Evolutionary conservation across 92 coral and sea anemone genomes (phyloP), one percentile per base, ranked within the genome.

Genomic region (Actinostola sp.): DNA sequence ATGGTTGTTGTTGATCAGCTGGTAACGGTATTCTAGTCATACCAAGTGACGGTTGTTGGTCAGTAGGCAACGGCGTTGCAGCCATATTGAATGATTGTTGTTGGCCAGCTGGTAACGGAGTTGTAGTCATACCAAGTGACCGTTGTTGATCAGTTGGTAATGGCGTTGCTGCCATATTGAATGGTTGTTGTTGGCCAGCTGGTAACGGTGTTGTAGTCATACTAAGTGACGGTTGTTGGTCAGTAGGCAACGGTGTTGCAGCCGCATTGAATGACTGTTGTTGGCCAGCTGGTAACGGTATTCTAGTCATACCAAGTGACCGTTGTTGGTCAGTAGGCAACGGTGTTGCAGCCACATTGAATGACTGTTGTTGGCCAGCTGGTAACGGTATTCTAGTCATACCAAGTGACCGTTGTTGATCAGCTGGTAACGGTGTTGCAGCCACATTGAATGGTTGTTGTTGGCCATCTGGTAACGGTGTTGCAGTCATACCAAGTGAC

Each of bases 401-500:
- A 17, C 60, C 46, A 5, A 17, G 17, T 0, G 23, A 17, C 23
- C 41, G 61, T 19, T 50, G 61, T 20, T 33, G 32, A 38, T 68
- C 74, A 29, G 39, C 43, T 5, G 42, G 74, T 16, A 68, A 30
- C 7, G 74, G 43, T 8, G 44, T 60, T 0, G 79, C 42, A 8
- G 79, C 59, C 78, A n/a, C n/a, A n/a, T n/a, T n/a, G n/a, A n/a
- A n/a, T n/a, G n/a, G n/a, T n/a, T n/a, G n/a, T n/a, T n/a, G n/a
- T n/a, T n/a, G n/a, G n/a, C n/a, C n/a, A n/a, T n/a, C n/a, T n/a
- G n/a, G n/a, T n/a, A n/a, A n/a, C n/a, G n/a, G n/a, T n/a, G n/a
- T n/a, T n/a, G n/a, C n/a, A n/a, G n/a, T n/a, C n/a, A 72, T 58
- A 25, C 58, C 24, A 65, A 41, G n/a, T 21, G 71, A 20, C 16